phyloP scores from a whole-genome alignment of 1,140 invertebrate genomes.

The Anthonomus grandis region DNA sequence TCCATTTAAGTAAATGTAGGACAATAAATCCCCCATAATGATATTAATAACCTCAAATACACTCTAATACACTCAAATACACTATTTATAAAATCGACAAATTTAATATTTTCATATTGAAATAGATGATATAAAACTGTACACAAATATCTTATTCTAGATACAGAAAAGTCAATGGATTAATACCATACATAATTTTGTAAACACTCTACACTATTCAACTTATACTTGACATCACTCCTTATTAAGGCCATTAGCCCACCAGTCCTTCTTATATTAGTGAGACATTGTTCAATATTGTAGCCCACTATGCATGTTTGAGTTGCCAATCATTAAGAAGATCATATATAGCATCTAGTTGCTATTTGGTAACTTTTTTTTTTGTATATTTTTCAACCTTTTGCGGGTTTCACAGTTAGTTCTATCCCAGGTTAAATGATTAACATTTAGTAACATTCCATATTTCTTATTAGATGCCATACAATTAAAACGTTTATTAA shows the following conservation, averaged over 20 bases:
- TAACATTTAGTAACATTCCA: conserved; percentile 10
- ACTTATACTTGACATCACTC: background rate
- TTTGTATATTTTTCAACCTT: conserved; percentile 1
- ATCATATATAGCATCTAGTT: conserved; percentile 2
- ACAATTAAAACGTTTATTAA: conserved; percentile 13
- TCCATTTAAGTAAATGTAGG: too few relatives aligned
- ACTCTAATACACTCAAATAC: background rate
- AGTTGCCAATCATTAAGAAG: conserved; percentile 15
- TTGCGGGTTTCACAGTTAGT: conserved; percentile 11
- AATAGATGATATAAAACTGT: conserved; percentile 2
- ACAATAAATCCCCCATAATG: conserved; percentile 4
- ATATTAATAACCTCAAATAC: conserved; percentile 1
- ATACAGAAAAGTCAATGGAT: background rate
- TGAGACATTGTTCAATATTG: too few relatives aligned
- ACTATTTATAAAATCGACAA: background rate
- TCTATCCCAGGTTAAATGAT: too few relatives aligned
- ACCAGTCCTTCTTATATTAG: background rate
- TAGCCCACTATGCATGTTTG: conserved; percentile 4
- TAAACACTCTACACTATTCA: background rate
- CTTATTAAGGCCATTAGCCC: background rate
- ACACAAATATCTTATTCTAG: conserved; percentile 1
- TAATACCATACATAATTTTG: conserved; percentile 3
- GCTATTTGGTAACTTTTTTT: conserved; percentile 12
- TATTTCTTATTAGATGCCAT: conserved; percentile 12
- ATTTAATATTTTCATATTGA: background rate